Evolutionary conservation across 2,888 invertebrate species (phyloP), one percentile per base, ranked within the genome.

Genomic region (Dryadula phaetusa): DNA sequence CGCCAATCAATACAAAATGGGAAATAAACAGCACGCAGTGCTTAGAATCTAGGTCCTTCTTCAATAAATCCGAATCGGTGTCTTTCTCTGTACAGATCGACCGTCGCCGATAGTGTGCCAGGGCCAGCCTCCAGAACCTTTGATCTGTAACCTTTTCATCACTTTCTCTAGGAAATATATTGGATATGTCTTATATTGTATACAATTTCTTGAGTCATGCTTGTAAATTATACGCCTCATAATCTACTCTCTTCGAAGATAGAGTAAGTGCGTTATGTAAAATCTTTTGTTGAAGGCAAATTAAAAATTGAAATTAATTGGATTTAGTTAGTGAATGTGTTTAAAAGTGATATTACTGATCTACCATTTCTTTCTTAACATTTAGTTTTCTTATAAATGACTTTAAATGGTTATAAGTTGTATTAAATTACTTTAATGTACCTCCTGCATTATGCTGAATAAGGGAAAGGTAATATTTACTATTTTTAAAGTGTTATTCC

Each of bases 101-200:
- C 8, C 10, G 16, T 32, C 8, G 28, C 1, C 28, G 49, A 63
- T 52, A 40, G 32, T 25, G n/a, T n/a, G n/a, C 40, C 20, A 62
- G 47, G 49, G 47, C 54, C 28, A 20, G 42, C 25, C 22, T 66
- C 20, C 64, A 74, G 76, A 47, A 32, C 69, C 69, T 58, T 56
- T 69, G 62, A 62, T 16, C 68, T 58, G 10, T 58, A 28, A 65
- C 64, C 64, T 62, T 42, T 67, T 62, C 68, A 65, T 44, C 47
- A 68, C 68, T 68, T 65, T 68, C 68, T 49, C 61, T 54, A 65
- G 44, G 22, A 34, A 28, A 62, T 61, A 22, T 54, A 47, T 25
- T 28, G 18, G 46, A 34, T 54, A 22, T 40, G 16, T 52, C 16
- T 22, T 37, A 32, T 20, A 16, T 49, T 52, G 22, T 60, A 60